Evolutionary conservation across 53 echinoderm and acorn worm genomes (phyloP), one percentile per base, ranked within the genome.

Genomic region (Pentamera pediparva): DNA sequence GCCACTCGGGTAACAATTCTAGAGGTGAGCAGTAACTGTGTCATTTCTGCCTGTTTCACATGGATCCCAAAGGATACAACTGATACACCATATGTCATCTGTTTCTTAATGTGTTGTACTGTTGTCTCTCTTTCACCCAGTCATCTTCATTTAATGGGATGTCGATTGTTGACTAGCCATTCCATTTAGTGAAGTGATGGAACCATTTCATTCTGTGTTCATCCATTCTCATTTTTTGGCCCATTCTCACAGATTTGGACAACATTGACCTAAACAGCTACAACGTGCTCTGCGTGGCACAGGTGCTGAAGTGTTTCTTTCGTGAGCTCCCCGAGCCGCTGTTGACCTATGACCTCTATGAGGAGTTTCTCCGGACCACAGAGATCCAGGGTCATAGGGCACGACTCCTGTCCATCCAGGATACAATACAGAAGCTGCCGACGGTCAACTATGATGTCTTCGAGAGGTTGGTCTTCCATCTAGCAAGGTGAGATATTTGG

Each of bases 281-380:
- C 79, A 88, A 87, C 63, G 89, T 98, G 54, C 77, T 91, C 6
- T 88, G 91, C 41, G 74, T 98, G 18, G 88, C 88, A 36, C 98
- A 98, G 70, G 98, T 98, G 4, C 70, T 91, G 10, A 98, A 98
- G 58, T 88, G 91, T 60, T 98, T 98, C 89, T 98, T 98, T 76
- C 79, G 98, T 2, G 98, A 98, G 48, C 91, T 98, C 83, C 83
- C 91, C 24, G 90, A 98, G 57, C 91, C 98, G 12, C 79, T 98
- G 61, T 64, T 98, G 45, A 98, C 98, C 74, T 98, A 77, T 82
- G 88, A 88, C 73, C 87, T 98, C n/a, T 98, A 98, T 35, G 98
- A 91, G 77, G 98, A 98, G 79, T 91, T 98, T 60, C 70, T 98
- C 21, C 83, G 98, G 29, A 74, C 91, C 4, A 81, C 82, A 11